Evolutionary conservation across 2,888 invertebrate species (phyloP).

Genomic region (Heliconius ismenius): DNA sequence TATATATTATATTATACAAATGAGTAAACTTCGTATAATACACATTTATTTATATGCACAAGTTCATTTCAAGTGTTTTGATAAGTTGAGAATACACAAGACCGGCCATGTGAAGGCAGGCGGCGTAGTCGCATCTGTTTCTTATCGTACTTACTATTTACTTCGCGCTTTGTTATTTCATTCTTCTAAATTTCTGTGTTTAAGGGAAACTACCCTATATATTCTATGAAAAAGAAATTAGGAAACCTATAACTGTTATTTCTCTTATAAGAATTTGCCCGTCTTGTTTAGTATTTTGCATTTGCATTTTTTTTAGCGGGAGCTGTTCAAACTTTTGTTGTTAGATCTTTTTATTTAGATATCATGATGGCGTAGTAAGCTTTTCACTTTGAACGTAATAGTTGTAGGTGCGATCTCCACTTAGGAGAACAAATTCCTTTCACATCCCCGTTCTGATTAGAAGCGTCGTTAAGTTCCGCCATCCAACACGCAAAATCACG

Average conservation of each 20-base stretch:
- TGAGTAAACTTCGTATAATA: background rate
- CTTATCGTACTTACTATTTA: background rate
- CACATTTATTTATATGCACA: background rate
- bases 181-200: background rate
- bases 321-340: no score
- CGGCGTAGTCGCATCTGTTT: constrained; percentile 21
- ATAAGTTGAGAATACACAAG: background rate
- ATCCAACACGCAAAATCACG: no score
- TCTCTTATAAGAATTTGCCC: background rate
- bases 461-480: no score
- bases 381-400: background rate
- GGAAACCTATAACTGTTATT: background rate
- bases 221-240: background rate
- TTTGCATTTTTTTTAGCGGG: no score
- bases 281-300: background rate
- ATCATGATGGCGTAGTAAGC: no score
- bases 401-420: background rate
- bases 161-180: constrained; percentile 8
- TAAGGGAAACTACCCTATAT: no score
- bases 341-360: no score
- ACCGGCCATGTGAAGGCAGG: background rate
- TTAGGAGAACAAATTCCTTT: background rate
- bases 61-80: background rate
- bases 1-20: background rate
- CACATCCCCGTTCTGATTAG: background rate